These are phyloP conservation scores for Garra rufa DNA, from an alignment of 2,113 vertebrate genomes.

Conservation along the genomic window DNA sequence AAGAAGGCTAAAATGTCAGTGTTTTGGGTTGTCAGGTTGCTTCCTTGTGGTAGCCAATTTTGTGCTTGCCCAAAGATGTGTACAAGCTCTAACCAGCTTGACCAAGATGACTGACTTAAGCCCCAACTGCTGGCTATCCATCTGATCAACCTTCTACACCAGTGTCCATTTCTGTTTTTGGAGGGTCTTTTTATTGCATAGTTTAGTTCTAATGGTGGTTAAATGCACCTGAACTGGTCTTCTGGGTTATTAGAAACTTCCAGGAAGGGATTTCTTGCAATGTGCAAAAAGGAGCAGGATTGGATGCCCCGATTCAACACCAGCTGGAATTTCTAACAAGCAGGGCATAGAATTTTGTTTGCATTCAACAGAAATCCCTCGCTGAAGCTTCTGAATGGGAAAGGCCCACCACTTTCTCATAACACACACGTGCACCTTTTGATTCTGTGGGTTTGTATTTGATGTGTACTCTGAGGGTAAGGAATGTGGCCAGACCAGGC, in stretches of 20 bases:
- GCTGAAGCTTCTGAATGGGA: neutral
- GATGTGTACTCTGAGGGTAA: conserved; percentile 57
- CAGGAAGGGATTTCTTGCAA: neutral
- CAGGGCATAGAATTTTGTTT: neutral
- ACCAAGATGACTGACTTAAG: neutral
- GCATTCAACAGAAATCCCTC: neutral
- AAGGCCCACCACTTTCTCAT: neutral
- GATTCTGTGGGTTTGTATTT: conserved; percentile 52
- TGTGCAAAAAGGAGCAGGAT: neutral
- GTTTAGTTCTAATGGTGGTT: neutral
- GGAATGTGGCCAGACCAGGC: conserved; percentile 69
- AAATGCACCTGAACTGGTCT: neutral
- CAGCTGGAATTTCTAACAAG: neutral
- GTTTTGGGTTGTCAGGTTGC: neutral
- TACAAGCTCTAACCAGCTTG: neutral
- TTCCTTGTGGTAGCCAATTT: neutral
- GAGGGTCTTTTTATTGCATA: neutral
- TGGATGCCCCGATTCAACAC: neutral
- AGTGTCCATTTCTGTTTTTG: neutral
- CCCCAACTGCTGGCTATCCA: neutral
- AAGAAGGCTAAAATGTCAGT: neutral
- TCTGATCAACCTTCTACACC: neutral
- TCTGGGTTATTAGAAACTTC: neutral
- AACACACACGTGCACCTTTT: conserved; percentile 24
- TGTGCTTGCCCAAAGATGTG: neutral